phyloP scores from a whole-genome alignment of 2,797 vertebrate species.

The Labroides dimidiatus region DNA sequence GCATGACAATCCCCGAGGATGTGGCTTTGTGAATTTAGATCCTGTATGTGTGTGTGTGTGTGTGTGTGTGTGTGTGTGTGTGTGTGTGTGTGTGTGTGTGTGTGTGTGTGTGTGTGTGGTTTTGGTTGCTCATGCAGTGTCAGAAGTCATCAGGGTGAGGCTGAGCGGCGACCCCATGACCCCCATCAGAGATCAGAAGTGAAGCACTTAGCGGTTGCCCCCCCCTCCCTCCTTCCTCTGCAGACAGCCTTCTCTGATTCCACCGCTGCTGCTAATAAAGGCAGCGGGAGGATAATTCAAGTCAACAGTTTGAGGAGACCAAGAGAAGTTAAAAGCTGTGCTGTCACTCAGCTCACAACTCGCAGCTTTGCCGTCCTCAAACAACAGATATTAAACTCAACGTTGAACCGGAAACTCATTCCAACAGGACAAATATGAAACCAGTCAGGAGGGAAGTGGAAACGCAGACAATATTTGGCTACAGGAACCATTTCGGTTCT shows the following conservation, averaged over 20 bases:
- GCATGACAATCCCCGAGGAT: constrained; percentile 26
- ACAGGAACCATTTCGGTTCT: no score
- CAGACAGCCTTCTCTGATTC: constrained; percentile 80
- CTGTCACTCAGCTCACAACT: constrained; percentile 62
- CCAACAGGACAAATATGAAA: constrained; percentile 46
- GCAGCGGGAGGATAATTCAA: constrained; percentile 76
- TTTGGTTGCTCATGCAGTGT: constrained; percentile 76
- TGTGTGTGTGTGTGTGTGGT: constrained; percentile 39
- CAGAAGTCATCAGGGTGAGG: constrained; percentile 85
- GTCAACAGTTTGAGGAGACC: constrained; percentile 71
- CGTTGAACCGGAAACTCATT: constrained; percentile 51
- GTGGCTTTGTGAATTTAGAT: constrained; percentile 49
- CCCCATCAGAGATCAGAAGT: constrained; percentile 81
- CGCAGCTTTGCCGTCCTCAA: constrained; percentile 52
- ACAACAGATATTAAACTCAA: constrained; percentile 40
- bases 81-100: constrained; percentile 24
- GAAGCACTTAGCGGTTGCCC: constrained; percentile 68
- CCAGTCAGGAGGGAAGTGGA: neutral
- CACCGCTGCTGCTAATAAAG: constrained; percentile 81
- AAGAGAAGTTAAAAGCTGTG: constrained; percentile 38
- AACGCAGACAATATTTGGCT: neutral
- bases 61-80: no score
- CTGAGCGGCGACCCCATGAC: constrained; percentile 80
- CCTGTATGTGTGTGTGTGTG: constrained; percentile 14
- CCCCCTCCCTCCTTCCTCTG: constrained; percentile 40